Conservation (phyloP, 1,140 invertebrate genomes). For the Drosophila albomicans region DNA sequence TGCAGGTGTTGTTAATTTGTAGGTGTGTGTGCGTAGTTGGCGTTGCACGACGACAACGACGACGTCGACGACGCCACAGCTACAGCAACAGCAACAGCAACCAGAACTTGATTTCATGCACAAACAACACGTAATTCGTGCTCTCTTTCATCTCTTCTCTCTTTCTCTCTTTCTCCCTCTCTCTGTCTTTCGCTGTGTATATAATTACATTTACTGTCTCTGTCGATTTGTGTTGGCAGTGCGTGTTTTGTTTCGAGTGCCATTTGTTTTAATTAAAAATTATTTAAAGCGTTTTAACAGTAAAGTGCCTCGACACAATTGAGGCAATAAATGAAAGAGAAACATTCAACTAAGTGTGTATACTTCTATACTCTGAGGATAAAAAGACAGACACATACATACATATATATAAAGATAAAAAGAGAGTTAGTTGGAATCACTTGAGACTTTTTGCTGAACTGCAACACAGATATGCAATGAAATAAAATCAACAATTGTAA, state of each 20-base stretch:
- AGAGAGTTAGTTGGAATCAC: neutral
- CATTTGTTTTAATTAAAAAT: slow-evolving; percentile 82
- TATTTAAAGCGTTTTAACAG: slow-evolving; percentile 71
- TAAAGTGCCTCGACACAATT: slow-evolving; percentile 27
- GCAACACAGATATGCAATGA: slow-evolving; percentile 1
- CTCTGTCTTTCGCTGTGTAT: slow-evolving; percentile 1
- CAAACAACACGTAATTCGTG: slow-evolving; percentile 61
- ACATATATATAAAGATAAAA: neutral
- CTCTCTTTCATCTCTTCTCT: neutral
- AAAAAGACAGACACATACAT: no score
- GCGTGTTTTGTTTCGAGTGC: slow-evolving; percentile 79
- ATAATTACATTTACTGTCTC: slow-evolving; percentile 46
- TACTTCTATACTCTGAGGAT: neutral
- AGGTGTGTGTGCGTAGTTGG: slow-evolving; percentile 42
- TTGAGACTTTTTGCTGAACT: neutral
- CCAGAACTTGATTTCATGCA: slow-evolving; percentile 74
- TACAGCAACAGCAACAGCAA: slow-evolving; percentile 26
- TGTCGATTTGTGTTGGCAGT: slow-evolving; percentile 56
- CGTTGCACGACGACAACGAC: slow-evolving; percentile 16
- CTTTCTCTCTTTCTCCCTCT: neutral
- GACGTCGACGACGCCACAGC: slow-evolving; percentile 33
- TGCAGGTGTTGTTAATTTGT: slow-evolving; percentile 30
- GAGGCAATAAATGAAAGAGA: neutral
- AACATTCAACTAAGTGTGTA: neutral
- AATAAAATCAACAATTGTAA: slow-evolving; percentile 1